A percentile compares a stretch with the other conserved stretches of the same genome.
phyloP scores from a whole-genome alignment of 2,797 vertebrate genomes.

The Coccyzus lansbergi region DNA sequence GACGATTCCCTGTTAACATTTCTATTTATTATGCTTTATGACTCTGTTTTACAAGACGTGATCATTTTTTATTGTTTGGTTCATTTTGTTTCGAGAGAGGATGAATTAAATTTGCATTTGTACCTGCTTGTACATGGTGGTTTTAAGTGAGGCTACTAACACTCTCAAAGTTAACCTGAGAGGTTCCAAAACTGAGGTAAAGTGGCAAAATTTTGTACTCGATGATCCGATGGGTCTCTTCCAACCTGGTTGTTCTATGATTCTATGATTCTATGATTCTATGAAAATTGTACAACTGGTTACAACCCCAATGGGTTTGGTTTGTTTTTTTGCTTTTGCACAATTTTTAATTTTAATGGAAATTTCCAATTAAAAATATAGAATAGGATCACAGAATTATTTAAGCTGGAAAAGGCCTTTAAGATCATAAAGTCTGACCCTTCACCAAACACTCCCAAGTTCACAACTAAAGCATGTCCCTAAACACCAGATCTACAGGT shows the following conservation, averaged over 20 bases:
- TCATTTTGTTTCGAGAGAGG: neutral
- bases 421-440: too few species aligned
- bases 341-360: neutral
- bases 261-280: too few species aligned
- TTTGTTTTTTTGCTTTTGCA: too few species aligned
- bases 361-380: neutral
- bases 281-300: rapidly evolving
- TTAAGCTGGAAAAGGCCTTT: too few species aligned
- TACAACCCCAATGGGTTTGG: neutral
- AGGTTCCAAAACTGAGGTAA: neutral
- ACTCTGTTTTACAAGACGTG: slow-evolving; percentile 1
- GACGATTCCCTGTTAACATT: neutral
- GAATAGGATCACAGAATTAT: too few species aligned
- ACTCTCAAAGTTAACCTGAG: neutral
- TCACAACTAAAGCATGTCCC: too few species aligned
- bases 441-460: too few species aligned
- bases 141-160: neutral
- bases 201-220: too few species aligned
- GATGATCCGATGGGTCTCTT: too few species aligned
- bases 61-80: neutral
- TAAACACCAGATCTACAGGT: too few species aligned
- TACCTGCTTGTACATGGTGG: neutral
- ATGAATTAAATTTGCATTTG: neutral
- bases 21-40: slow-evolving; percentile 30
- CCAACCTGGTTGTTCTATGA: too few species aligned